Base-by-base conservation (phyloP, 2,113 vertebrate species). In the Dicentrarchus labrax region DNA sequence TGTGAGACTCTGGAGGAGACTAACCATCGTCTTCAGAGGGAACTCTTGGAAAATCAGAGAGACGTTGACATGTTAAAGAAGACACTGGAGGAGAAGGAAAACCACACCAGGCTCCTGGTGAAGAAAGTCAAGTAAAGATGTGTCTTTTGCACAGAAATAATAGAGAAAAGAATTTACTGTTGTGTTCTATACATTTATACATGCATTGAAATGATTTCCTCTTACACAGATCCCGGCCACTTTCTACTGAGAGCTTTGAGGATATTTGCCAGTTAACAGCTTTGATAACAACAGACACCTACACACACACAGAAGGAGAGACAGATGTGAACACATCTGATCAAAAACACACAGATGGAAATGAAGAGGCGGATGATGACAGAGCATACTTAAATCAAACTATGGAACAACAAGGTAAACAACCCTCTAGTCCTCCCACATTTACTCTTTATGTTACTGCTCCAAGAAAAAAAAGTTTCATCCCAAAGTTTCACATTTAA, bases 1-100 rank as follows among this genome's bases (percentile, higher is more conserved):
- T 97, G 97, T 94, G 96, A 98, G 93, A 97, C 96, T 68, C 92
- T 97, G 69, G 94, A 98, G 88, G 96, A 97, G 89, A 97, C 96
- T 36, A 97, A 97, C 89, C 96, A 97, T 82, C 94, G 91, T 66
- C 96, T 97, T 56, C 97, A 97, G 87, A 97, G 95, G 88, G 96
- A 97, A 89, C 92, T 97, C 72, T 76, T 94, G 78, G 97, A 97
- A 80, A 97, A 96, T 81, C 96, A 97, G 67, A 96, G 91, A 86
- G 97, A 97, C 71, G 84, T 96, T 19, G 96, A 96, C 51, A 90
- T 91, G 0, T 84, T 97, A 84, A 97, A 95, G 92, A 96, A 94
- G 78, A 51, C 93, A 39, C 67, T 97, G 53, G 89, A 86, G 85
- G 95, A 97, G 80, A 96, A 96, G 82, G 94, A 97, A 11, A 92